Conservation (phyloP, 2,113 vertebrate species). For the Anhinga anhinga region DNA sequence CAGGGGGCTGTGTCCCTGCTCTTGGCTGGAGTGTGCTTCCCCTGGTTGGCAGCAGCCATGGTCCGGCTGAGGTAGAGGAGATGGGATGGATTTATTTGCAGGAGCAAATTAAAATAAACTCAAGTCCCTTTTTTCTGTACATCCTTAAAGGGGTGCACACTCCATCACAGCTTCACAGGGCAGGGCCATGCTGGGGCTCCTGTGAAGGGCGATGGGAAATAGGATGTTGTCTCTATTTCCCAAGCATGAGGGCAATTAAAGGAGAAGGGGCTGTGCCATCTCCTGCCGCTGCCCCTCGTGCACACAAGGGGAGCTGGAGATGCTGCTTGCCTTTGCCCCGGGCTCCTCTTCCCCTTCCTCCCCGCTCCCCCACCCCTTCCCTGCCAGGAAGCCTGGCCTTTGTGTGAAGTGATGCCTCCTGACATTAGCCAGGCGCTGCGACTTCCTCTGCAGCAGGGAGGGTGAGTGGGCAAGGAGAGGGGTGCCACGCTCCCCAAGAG, state of each 20-base stretch:
- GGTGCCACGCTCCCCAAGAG: neutral
- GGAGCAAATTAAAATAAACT: neutral
- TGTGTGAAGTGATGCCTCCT: constrained; percentile 59
- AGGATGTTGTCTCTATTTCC: neutral
- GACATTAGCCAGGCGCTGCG: constrained; percentile 28
- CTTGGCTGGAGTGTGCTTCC: neutral
- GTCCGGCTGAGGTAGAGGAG: neutral
- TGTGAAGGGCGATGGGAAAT: neutral
- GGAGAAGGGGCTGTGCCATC: neutral
- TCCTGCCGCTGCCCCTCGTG: neutral
- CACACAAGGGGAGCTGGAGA: neutral
- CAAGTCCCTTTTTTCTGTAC: neutral
- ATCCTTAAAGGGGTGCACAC: neutral
- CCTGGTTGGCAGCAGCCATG: neutral
- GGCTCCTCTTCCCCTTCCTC: constrained; percentile 55
- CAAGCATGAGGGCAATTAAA: neutral
- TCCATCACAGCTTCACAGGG: accelerated
- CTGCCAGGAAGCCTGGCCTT: constrained; percentile 36
- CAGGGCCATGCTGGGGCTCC: neutral
- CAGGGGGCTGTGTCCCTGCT: neutral
- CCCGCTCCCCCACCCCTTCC: neutral
- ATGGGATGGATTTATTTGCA: neutral
- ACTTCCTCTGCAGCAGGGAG: neutral
- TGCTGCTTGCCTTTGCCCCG: neutral
- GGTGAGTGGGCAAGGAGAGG: neutral